phyloP scores from a whole-genome alignment of 35 echinoderm and acorn worm genomes.

The Apostichopus californicus region DNA sequence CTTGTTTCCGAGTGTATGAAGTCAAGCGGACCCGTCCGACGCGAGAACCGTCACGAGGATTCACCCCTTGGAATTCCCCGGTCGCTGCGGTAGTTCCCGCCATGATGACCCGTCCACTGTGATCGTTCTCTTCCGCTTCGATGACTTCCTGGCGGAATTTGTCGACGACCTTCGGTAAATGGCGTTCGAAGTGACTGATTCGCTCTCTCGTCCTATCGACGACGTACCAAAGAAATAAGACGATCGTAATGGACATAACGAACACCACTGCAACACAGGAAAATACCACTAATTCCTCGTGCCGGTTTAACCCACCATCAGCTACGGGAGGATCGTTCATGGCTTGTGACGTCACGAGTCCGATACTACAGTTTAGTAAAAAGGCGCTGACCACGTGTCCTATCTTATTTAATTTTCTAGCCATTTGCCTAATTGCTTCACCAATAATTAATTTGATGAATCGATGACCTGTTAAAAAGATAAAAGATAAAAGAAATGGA shows the following conservation, averaged over 20 bases:
- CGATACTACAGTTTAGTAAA: not conserved
- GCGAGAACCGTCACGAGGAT: not conserved
- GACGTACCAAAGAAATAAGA: constrained; percentile 44
- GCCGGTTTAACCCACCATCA: not conserved
- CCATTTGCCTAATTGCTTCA: too few relatives aligned
- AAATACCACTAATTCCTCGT: constrained; percentile 37
- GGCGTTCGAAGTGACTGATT: constrained; percentile 34
- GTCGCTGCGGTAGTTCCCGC: not conserved
- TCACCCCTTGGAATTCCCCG: constrained; percentile 2
- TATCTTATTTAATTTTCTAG: too few relatives aligned
- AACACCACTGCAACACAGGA: constrained; percentile 20
- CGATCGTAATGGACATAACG: constrained; percentile 32
- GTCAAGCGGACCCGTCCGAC: constrained; percentile 13
- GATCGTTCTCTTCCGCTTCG: not conserved
- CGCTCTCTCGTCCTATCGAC: constrained; percentile 39
- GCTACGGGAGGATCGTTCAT: not conserved
- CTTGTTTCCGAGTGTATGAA: constrained; percentile 31
- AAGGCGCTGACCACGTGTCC: not conserved
- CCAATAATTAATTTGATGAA: too few relatives aligned
- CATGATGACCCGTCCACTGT: constrained; percentile 1
- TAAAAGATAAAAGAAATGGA: too few relatives aligned
- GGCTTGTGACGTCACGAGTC: not conserved
- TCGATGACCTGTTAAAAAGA: too few relatives aligned
- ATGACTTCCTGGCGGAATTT: constrained; percentile 12
- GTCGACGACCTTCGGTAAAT: constrained; percentile 9